phyloP scores from a whole-genome alignment of 2,113 vertebrate genomes.

The Notothenia coriiceps region DNA sequence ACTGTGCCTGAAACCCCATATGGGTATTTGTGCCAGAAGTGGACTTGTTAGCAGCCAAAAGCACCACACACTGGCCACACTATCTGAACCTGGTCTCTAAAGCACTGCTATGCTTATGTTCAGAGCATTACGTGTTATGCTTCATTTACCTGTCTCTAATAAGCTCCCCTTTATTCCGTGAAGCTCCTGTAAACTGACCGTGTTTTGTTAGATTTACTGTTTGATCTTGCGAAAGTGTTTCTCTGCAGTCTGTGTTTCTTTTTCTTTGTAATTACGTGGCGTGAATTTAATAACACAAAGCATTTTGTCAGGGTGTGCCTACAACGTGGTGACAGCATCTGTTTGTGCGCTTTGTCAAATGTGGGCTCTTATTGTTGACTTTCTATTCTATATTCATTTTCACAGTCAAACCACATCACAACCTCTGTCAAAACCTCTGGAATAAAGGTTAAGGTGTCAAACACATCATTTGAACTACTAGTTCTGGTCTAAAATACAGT shows the following conservation, averaged over 20 bases:
- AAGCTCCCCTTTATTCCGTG: not conserved
- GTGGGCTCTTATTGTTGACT: slow-evolving; percentile 14
- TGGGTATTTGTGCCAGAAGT: slow-evolving; percentile 51
- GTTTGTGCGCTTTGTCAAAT: slow-evolving; percentile 59
- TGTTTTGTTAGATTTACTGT: slow-evolving; percentile 30
- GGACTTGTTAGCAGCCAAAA: slow-evolving; percentile 41
- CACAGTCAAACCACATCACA: slow-evolving; percentile 59
- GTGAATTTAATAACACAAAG: slow-evolving; percentile 46
- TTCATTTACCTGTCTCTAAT: slow-evolving; percentile 1
- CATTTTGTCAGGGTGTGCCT: slow-evolving; percentile 57
- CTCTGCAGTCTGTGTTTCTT: slow-evolving; percentile 22
- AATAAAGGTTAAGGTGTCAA: not conserved
- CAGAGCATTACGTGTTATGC: not conserved
- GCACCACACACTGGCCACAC: slow-evolving; percentile 22
- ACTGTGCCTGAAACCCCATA: slow-evolving; percentile 45
- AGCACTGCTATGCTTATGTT: not conserved
- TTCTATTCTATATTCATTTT: slow-evolving; percentile 36
- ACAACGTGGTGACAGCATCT: slow-evolving; percentile 65
- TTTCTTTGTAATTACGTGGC: slow-evolving; percentile 21
- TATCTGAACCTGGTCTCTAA: slow-evolving; percentile 22
- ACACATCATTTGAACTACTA: not conserved
- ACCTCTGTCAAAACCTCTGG: not conserved
- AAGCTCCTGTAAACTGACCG: slow-evolving; percentile 15
- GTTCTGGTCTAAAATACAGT: slow-evolving; percentile 10
- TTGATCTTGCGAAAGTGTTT: slow-evolving; percentile 19